Evolutionary conservation across 2,888 invertebrate genomes (phyloP), one percentile per base, ranked within the genome.

Genomic region (Heliconius aoede): DNA sequence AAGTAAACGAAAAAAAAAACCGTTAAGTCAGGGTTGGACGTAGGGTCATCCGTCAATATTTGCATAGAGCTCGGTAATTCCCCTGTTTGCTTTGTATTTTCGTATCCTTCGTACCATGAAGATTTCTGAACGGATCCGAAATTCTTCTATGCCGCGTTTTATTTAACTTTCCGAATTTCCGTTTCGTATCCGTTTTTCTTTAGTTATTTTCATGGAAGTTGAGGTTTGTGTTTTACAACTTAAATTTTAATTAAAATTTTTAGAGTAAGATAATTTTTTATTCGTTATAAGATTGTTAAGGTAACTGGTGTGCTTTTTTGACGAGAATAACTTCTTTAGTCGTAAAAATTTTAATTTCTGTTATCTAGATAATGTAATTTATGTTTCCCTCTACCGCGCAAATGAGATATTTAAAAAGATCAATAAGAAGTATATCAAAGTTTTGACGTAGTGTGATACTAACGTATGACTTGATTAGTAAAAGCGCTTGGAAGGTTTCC

Each of bases 1-100:
- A 80, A 80, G 78, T 80, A 83, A 81, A 82, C 78, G 71, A 83
- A 85, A 84, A 68, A 86, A 87, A 85, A 85, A n/a, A n/a, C n/a
- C n/a, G 86, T 85, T 83, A 82, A 84, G 84, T 84, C 84, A 74
- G 80, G 78, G 73, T 69, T 67, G 82, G 80, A 77, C 80, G 79
- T 79, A 30, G 81, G 82, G 86, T 81, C 85, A 85, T 84, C 85
- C 82, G 84, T 86, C 84, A 88, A 89, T 89, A 89, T 89, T 89
- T 88, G 86, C 86, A 85, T 85, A 83, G 84, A 84, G 83, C 82
- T 81, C 82, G 84, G 86, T 85, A 87, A 88, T 87, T 87, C 86
- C 82, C 82, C 81, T 84, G 85, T 87, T 88, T 85, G 84, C 85
- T 85, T 86, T 85, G 84, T 86, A 85, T 84, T 83, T 82, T 82